Evolutionary conservation across 1,140 invertebrate genomes (phyloP).

Genomic region (Agrilus planipennis): DNA sequence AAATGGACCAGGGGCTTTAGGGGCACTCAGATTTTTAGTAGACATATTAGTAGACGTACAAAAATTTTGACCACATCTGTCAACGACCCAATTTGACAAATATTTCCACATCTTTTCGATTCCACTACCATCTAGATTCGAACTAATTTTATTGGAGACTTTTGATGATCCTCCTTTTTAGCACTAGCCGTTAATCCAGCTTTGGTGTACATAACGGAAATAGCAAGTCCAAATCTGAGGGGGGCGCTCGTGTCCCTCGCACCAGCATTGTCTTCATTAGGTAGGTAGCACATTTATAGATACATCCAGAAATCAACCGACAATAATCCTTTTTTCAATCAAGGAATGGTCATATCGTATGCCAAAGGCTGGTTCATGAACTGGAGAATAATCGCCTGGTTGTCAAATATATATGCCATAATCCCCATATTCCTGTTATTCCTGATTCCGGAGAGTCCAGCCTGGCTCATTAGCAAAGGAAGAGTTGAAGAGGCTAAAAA

Average conservation of each 20-base stretch:
- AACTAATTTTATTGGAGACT: too few relatives aligned
- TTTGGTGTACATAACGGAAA: conserved; percentile 50
- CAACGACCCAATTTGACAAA: too few relatives aligned
- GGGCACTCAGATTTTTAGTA: too few relatives aligned
- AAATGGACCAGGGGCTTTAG: too few relatives aligned
- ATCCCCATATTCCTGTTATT: conserved; percentile 40
- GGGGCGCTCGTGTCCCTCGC: conserved; percentile 44
- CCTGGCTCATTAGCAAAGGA: conserved; percentile 43
- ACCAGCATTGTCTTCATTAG: conserved; percentile 41
- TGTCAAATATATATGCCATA: conserved; percentile 39
- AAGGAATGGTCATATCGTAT: conserved; percentile 47
- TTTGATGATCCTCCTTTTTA: too few relatives aligned
- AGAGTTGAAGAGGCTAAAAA: conserved; percentile 39
- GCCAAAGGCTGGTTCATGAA: conserved; percentile 40
- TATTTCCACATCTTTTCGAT: too few relatives aligned
- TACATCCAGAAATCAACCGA: not conserved
- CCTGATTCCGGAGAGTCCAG: conserved; percentile 54
- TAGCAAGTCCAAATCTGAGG: conserved; percentile 42
- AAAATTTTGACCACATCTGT: too few relatives aligned
- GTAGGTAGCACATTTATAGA: conserved; percentile 12
- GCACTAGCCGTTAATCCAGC: conserved; percentile 45
- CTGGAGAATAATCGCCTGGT: conserved; percentile 45
- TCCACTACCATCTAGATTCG: too few relatives aligned
- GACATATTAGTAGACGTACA: too few relatives aligned
- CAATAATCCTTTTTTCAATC: conserved; percentile 7